Conservation (phyloP, 2,888 invertebrate genomes). For the Eupithecia abbreviata region DNA sequence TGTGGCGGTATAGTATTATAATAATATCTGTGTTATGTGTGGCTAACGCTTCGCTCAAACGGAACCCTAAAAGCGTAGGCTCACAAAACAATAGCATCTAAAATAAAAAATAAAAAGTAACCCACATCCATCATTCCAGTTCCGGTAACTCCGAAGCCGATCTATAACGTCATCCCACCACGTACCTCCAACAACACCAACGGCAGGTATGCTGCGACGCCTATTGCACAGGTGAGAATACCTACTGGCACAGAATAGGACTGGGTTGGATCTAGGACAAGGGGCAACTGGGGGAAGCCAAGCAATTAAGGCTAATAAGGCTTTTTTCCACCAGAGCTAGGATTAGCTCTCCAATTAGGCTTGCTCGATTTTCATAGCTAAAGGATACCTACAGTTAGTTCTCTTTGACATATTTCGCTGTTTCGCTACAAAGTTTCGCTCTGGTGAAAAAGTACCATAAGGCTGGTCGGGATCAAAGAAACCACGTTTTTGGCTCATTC, state of each 20-base stretch:
- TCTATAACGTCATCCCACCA: slow-evolving; percentile 84
- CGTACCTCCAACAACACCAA: slow-evolving; percentile 67
- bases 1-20: too few relatives aligned
- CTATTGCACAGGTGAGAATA: slow-evolving; percentile 65
- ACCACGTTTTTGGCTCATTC: not conserved
- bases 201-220: slow-evolving; percentile 60
- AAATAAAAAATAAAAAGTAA: slow-evolving; percentile 3
- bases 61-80: slow-evolving; percentile 7
- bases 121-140: slow-evolving; percentile 65
- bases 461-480: not conserved
- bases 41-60: not conserved
- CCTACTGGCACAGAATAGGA: not conserved
- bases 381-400: not conserved
- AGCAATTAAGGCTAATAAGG: not conserved
- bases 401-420: not conserved
- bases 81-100: slow-evolving; percentile 17
- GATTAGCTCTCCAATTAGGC: not conserved
- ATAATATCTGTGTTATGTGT: not conserved
- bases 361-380: not conserved
- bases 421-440: not conserved
- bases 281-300: not conserved
- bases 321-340: not conserved
- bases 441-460: not conserved
- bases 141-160: slow-evolving; percentile 83
- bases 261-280: slow-evolving; percentile 3